Evolutionary conservation across 2,113 vertebrate genomes (phyloP).

Genomic region (Crypturellus undulatus): DNA sequence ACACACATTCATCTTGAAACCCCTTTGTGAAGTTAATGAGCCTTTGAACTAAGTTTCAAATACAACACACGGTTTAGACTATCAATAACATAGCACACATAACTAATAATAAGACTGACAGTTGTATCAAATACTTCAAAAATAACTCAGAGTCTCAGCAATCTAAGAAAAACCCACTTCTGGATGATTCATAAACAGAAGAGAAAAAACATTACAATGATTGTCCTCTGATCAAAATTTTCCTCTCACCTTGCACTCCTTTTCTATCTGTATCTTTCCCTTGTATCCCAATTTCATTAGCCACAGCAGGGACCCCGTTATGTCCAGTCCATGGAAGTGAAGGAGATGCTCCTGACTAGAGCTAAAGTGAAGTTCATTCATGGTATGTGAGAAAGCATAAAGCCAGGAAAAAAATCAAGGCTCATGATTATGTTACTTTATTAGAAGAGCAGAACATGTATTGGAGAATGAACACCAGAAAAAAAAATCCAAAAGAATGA

Average conservation of each 20-base stretch:
- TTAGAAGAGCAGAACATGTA: not conserved
- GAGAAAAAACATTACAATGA: not conserved
- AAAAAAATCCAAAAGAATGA: not conserved
- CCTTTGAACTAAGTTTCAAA: not conserved
- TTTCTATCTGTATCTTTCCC: not conserved
- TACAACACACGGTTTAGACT: not conserved
- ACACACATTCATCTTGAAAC: not conserved
- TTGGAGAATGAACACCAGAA: not conserved
- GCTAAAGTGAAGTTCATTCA: not conserved
- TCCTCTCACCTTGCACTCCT: not conserved
- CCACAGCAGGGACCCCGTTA: not conserved
- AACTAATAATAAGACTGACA: not conserved
- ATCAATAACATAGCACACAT: not conserved
- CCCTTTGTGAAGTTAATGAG: not conserved
- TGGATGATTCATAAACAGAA: not conserved
- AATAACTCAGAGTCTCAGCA: not conserved
- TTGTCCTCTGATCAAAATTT: not conserved
- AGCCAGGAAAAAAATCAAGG: not conserved
- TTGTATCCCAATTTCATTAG: not conserved
- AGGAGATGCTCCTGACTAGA: not conserved
- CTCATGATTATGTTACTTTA: not conserved
- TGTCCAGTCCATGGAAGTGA: not conserved
- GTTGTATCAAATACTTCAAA: not conserved
- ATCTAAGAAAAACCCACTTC: not conserved
- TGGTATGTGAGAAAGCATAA: not conserved